Conservation (phyloP, 2,888 invertebrate species). For the Athalia rosae region DNA sequence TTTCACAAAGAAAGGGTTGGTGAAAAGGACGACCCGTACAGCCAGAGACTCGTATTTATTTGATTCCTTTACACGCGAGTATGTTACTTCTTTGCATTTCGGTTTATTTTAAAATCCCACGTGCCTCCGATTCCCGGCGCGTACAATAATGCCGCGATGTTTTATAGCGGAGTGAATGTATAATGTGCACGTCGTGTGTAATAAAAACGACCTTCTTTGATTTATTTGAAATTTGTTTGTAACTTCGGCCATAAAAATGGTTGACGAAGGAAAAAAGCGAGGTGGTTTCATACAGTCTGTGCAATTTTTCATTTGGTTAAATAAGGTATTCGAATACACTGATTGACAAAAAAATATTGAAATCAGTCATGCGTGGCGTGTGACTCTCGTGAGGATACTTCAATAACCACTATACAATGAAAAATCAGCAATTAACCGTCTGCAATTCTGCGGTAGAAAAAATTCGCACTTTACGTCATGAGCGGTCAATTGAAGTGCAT, state of each 20-base stretch:
- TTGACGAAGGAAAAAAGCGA: slow-evolving; percentile 17
- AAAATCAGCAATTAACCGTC: too few species aligned
- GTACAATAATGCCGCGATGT: background rate
- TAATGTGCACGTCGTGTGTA: slow-evolving; percentile 6
- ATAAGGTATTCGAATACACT: slow-evolving; percentile 13
- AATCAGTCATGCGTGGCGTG: too few species aligned
- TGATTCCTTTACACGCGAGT: slow-evolving; percentile 6
- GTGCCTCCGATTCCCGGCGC: slow-evolving; percentile 17
- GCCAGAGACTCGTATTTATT: slow-evolving; percentile 36
- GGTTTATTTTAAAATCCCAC: slow-evolving; percentile 23
- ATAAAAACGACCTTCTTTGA: slow-evolving; percentile 34
- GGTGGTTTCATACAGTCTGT: slow-evolving; percentile 27
- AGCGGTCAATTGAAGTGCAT: too few species aligned
- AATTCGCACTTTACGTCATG: too few species aligned
- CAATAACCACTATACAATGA: too few species aligned
- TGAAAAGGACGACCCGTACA: slow-evolving; percentile 4
- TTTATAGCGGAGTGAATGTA: background rate
- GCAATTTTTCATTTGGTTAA: slow-evolving; percentile 26
- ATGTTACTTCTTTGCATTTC: slow-evolving; percentile 4
- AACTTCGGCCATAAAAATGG: slow-evolving; percentile 34
- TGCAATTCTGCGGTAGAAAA: too few species aligned
- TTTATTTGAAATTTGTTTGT: slow-evolving; percentile 36
- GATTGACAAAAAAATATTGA: slow-evolving; percentile 8
- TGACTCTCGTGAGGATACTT: too few species aligned
- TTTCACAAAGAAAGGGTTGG: slow-evolving; percentile 15